Percentiles rank a stretch among this genome's conserved stretches.
These are phyloP conservation scores for Hyalella azteca DNA, from an alignment of 2,888 invertebrate genomes.

Conservation along the genomic window DNA sequence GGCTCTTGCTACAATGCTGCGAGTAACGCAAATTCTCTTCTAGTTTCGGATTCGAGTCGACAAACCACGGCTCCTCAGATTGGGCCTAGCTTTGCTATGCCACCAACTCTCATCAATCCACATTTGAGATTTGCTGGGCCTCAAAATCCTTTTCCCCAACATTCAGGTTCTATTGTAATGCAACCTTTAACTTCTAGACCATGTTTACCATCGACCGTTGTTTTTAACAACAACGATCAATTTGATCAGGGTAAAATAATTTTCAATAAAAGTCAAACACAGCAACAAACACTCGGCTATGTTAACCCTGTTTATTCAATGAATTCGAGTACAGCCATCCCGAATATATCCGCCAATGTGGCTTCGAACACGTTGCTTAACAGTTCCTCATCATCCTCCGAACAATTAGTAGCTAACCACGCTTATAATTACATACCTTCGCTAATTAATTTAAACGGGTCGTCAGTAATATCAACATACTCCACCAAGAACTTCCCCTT, in stretches of 20 bases:
- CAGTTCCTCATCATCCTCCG: neutral
- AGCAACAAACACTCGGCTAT: neutral
- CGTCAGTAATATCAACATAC: conserved; percentile 21
- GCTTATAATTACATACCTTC: neutral
- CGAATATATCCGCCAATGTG: conserved; percentile 7
- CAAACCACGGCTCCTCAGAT: neutral
- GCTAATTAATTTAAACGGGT: neutral
- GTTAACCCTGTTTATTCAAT: neutral
- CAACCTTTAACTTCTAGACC: too few species aligned
- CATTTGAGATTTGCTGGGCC: too few species aligned
- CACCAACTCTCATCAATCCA: too few species aligned
- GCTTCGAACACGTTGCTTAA: neutral
- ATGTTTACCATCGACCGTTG: too few species aligned
- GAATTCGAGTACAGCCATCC: neutral
- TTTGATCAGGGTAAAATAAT: neutral
- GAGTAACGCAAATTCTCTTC: too few species aligned
- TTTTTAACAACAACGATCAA: neutral
- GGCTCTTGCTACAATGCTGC: neutral
- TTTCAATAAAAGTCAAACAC: neutral
- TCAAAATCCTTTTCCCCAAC: too few species aligned
- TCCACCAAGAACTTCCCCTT: conserved; percentile 25
- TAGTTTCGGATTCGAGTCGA: too few species aligned
- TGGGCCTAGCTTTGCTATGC: too few species aligned
- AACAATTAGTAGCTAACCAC: neutral
- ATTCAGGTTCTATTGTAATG: too few species aligned